Evolutionary conservation across 2,888 invertebrate genomes (phyloP).

Genomic region (Magallana nippona): DNA sequence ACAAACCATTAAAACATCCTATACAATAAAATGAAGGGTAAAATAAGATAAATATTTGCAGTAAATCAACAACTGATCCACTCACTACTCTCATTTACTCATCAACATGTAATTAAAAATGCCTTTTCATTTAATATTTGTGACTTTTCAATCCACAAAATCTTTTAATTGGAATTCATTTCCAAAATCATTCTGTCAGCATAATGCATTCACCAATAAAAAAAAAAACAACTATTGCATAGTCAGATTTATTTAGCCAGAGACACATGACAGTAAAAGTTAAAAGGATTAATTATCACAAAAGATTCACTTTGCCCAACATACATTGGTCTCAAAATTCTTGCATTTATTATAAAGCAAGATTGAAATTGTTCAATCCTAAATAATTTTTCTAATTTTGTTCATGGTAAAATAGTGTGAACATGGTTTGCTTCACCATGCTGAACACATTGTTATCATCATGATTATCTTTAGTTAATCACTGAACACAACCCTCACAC

Average conservation of each 20-base stretch:
- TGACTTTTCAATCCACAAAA: neutral
- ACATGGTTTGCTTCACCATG: neutral
- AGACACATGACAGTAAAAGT: neutral
- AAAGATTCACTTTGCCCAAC: neutral
- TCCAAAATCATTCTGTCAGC: neutral
- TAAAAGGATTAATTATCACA: neutral
- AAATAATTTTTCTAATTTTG: neutral
- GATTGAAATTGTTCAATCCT: neutral
- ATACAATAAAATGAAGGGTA: too few relatives aligned
- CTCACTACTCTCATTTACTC: too few relatives aligned
- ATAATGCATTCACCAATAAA: neutral
- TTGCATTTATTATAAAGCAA: too few relatives aligned
- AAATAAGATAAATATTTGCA: too few relatives aligned
- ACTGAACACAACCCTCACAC: slow-evolving; percentile 1
- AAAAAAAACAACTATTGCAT: neutral
- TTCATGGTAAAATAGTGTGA: neutral
- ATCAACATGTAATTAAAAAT: too few relatives aligned
- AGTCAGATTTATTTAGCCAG: neutral
- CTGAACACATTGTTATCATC: slow-evolving; percentile 11
- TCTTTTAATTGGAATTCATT: slow-evolving; percentile 6
- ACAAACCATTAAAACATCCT: too few relatives aligned
- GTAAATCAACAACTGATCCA: too few relatives aligned
- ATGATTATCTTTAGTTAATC: neutral
- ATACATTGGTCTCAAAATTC: too few relatives aligned
- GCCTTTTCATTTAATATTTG: neutral